Evolutionary conservation across 2,113 vertebrate species (phyloP).

Genomic region (Callorhinus ursinus): DNA sequence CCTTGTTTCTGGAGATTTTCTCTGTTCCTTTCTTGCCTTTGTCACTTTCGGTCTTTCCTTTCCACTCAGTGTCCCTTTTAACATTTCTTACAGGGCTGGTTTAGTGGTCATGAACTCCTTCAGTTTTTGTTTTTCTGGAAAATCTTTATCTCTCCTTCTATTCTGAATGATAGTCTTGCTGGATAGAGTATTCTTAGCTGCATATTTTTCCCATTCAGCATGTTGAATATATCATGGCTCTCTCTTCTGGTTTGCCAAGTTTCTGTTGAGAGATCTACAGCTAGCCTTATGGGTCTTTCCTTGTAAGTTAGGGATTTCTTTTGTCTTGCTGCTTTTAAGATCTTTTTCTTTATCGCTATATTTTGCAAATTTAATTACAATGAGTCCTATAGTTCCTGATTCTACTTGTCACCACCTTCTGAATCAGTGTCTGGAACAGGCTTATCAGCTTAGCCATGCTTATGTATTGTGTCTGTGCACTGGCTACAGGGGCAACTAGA

Average conservation of each 20-base stretch:
- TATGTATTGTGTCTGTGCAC: not conserved
- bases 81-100: not conserved
- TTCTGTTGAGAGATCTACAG: not conserved
- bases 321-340: not conserved
- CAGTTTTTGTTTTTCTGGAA: not conserved
- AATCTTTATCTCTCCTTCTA: not conserved
- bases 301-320: not conserved
- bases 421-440: not conserved
- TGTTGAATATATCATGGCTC: not conserved
- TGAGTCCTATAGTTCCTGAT: not conserved
- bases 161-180: not conserved
- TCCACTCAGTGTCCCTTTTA: not conserved
- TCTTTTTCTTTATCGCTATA: not conserved
- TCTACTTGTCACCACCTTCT: not conserved
- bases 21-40: not conserved
- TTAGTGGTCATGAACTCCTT: not conserved
- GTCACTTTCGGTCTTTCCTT: not conserved
- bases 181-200: not conserved
- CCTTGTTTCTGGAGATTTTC: not conserved
- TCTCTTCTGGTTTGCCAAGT: not conserved
- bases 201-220: not conserved
- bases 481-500: not conserved
- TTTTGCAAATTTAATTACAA: not conserved
- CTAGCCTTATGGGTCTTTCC: not conserved
- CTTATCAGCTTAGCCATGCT: not conserved